Evolutionary conservation across 2,888 invertebrate species (phyloP).

Genomic region (Sphaeridia pumilis): DNA sequence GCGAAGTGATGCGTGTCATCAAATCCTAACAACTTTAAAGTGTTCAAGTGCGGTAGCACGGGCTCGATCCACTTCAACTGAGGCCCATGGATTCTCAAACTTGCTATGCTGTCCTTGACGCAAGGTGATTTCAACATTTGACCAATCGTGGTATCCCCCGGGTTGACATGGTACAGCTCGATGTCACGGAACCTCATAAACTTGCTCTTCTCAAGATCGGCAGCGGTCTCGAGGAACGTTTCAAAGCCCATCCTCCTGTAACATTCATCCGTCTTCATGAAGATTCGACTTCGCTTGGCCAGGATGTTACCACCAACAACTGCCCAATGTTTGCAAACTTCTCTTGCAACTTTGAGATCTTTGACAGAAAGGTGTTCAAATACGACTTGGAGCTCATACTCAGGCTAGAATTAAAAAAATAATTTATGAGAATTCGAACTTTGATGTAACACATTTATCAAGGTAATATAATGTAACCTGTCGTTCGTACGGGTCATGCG

Average conservation of each 20-base stretch:
- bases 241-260: neutral
- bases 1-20: neutral
- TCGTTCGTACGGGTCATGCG: too few species aligned
- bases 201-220: neutral
- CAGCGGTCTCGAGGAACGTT: neutral
- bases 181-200: neutral
- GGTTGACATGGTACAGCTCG: slow-evolving; percentile 1
- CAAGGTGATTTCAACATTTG: neutral
- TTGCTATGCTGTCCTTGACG: neutral
- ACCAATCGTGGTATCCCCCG: neutral
- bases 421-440: too few species aligned
- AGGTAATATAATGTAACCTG: too few species aligned
- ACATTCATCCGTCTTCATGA: neutral
- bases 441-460: too few species aligned
- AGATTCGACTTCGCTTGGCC: neutral
- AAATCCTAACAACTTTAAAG: neutral
- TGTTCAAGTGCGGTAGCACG: neutral
- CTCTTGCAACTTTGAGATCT: neutral
- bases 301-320: neutral
- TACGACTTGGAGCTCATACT: too few species aligned
- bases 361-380: neutral
- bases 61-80: neutral
- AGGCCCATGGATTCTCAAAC: neutral
- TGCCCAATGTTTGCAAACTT: neutral
- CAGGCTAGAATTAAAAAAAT: too few species aligned